phyloP scores from a whole-genome alignment of 2,113 vertebrate species.

The Eubucco bourcierii region DNA sequence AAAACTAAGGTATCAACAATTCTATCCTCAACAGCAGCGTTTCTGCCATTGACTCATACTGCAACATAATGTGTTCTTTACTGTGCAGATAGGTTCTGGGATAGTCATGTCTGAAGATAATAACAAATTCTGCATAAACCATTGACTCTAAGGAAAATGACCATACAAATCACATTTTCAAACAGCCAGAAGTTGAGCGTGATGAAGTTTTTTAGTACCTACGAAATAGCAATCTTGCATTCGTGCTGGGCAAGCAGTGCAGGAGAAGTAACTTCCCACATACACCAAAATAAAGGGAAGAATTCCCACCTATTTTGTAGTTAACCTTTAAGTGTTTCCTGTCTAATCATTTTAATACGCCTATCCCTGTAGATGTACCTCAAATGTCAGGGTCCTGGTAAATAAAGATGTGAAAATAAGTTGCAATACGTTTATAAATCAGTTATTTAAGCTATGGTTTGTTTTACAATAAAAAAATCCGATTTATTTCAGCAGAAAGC shows the following conservation, averaged over 20 bases:
- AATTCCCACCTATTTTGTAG: background rate
- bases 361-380: background rate
- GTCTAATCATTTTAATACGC: background rate
- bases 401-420: background rate
- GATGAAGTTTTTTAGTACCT: background rate
- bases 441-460: background rate
- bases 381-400: slow-evolving; percentile 3
- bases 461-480: background rate
- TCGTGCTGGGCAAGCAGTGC: background rate
- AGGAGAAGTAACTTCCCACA: background rate
- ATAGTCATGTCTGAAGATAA: background rate
- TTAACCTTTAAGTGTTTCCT: slow-evolving; percentile 25
- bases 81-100: background rate
- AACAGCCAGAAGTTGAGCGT: background rate
- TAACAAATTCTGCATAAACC: background rate
- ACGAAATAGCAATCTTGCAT: background rate
- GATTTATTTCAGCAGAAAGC: background rate
- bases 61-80: background rate
- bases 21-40: background rate
- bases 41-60: background rate
- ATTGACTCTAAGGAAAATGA: background rate
- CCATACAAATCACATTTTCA: background rate
- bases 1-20: background rate
- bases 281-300: slow-evolving; percentile 7
- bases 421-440: background rate